phyloP scores from a whole-genome alignment of 2,888 invertebrate genomes.

The Adineta ricciae region DNA sequence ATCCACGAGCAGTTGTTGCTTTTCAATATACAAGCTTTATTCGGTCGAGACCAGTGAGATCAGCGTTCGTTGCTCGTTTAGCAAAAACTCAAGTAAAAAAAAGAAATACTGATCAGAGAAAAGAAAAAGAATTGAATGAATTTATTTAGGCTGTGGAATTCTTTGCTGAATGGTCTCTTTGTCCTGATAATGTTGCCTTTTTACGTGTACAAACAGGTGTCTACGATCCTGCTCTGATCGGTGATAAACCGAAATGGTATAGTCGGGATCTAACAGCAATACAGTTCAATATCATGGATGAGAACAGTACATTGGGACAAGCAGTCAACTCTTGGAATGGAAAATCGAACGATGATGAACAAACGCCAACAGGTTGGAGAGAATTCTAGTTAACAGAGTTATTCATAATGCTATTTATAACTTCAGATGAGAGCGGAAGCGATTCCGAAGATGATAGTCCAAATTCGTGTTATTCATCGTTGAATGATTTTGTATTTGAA shows the following conservation, averaged over 20 bases:
- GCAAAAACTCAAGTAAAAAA: conserved; percentile 71
- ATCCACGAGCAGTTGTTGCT: conserved; percentile 94
- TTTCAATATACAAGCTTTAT: conserved; percentile 94
- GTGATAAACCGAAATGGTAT: conserved; percentile 97
- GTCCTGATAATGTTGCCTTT: conserved; percentile 93
- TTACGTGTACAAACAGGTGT: conserved; percentile 84
- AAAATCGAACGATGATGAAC: neutral
- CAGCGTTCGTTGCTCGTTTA: conserved; percentile 78
- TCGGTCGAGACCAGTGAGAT: conserved; percentile 76
- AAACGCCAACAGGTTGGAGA: conserved; percentile 2
- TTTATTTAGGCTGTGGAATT: conserved; percentile 80
- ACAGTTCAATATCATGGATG: conserved; percentile 29
- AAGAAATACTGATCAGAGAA: neutral
- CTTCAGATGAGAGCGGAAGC: conserved; percentile 70
- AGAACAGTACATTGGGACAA: conserved; percentile 28
- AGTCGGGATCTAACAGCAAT: conserved; percentile 47
- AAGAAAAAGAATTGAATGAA: neutral
- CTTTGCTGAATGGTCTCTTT: conserved; percentile 92
- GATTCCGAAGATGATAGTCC: conserved; percentile 82
- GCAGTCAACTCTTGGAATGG: conserved; percentile 22
- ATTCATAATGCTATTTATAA: neutral
- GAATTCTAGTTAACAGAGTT: too few species aligned
- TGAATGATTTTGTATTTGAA: conserved; percentile 91
- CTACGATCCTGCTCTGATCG: conserved; percentile 84
- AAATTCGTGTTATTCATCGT: conserved; percentile 84